Conservation (phyloP, 2,113 vertebrate species). For the Eupsittula cactorum region DNA sequence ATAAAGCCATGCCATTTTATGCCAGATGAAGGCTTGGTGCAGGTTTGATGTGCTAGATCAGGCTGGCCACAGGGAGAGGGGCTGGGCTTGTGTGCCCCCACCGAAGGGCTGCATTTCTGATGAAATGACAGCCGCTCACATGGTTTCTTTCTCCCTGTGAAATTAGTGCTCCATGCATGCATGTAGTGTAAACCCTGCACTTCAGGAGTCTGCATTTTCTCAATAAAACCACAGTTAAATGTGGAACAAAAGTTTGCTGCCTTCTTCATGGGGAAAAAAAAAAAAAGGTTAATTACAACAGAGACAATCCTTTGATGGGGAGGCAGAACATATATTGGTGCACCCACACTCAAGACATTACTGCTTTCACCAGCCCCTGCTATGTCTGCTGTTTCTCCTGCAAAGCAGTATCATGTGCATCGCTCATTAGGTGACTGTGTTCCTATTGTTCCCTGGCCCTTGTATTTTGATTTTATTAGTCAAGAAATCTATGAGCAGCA, state of each 20-base stretch:
- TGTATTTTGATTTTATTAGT: not conserved
- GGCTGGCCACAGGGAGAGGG: not conserved
- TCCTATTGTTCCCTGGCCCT: not conserved
- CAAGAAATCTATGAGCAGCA: not conserved
- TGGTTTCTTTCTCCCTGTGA: not conserved
- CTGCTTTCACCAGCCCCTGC: not conserved
- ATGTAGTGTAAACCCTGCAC: not conserved
- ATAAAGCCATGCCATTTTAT: not conserved
- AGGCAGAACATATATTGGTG: not conserved
- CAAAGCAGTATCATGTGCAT: not conserved
- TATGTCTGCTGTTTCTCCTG: not conserved
- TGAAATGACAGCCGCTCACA: not conserved
- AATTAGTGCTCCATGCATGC: rapidly evolving
- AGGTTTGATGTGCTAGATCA: not conserved
- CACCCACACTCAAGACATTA: not conserved
- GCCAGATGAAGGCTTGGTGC: not conserved
- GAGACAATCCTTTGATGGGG: not conserved
- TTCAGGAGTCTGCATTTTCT: not conserved
- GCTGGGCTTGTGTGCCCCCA: rapidly evolving
- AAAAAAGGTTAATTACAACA: not conserved
- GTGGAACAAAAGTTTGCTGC: not conserved
- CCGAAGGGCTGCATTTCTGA: not conserved
- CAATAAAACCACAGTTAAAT: not conserved
- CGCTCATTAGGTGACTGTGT: not conserved
- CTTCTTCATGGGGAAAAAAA: not conserved